Base-by-base conservation (phyloP, 2,888 invertebrate species). In the Metallyticus violacea region DNA sequence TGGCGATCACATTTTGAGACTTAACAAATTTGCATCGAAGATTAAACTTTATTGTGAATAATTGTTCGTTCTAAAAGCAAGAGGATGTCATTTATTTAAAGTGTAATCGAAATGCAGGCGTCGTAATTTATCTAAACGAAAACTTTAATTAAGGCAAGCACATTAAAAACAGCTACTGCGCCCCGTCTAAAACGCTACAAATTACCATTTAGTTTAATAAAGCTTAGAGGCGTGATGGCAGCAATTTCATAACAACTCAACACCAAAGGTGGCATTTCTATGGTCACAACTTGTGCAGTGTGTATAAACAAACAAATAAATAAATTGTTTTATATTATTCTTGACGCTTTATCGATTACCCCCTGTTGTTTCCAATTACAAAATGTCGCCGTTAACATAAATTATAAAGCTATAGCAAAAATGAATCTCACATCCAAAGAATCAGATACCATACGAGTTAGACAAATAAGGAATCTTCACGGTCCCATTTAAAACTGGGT, bases 321-420 rank as follows among this genome's bases (percentile, higher is more conserved):
- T 79, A 27, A 28, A 79, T 79, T 79, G 28, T 79, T 79, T 26
- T 27, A 79, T 79, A 79, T 22, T 62, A 62, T 25, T 25, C 26
- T 2, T 81, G 30, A 30, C 81, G 25, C 30, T 25, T 81, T 30
- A 81, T 81, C 81, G 81, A 81, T 7, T 25, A 81, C 81, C 81
- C 22, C 30, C 81, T 81, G 81, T 81, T 81, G 81, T 81, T 81
- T 81, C 81, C 81, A 81, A 81, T 81, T 81, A 81, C 29, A 81
- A 81, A 81, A 81, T 81, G 81, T 81, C 81, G 81, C 40, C 40
- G 30, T 81, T 29, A 25, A 80, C n/a, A 81, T 81, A 30, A 81
- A 81, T 81, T 62, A 62, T 62, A 15, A 62, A 62, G 40, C 40
- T 62, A 22, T 62, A 22, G 40, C 40, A 62, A 62, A 62, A 62